A percentile compares a stretch with the other conserved stretches of the same genome.
Conservation (phyloP, 2,888 invertebrate genomes). For the Amphipoea oculea region DNA sequence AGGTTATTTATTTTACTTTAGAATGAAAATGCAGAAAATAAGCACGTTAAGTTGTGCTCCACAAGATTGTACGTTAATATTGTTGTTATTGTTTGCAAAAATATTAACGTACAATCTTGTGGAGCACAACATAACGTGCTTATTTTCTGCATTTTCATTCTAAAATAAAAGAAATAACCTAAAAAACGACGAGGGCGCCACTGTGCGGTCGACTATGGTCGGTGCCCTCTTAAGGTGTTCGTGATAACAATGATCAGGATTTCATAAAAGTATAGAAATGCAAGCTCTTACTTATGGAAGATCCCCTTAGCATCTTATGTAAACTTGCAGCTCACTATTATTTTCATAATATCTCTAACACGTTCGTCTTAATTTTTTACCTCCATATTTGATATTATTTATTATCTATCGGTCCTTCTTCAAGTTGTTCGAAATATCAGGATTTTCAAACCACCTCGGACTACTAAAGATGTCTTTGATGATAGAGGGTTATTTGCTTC, state of each 20-base stretch:
- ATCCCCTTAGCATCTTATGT: neutral
- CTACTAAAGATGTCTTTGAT: neutral
- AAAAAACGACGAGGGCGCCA: too few species aligned
- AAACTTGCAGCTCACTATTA: neutral
- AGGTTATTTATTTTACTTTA: too few species aligned
- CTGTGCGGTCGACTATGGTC: too few species aligned
- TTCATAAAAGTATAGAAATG: slow-evolving; percentile 10
- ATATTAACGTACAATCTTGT: too few species aligned
- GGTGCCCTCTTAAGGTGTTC: too few species aligned
- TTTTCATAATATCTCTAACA: neutral
- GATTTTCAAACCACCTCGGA: neutral
- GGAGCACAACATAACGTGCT: too few species aligned
- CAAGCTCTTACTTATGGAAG: neutral
- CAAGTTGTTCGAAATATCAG: neutral
- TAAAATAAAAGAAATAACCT: too few species aligned
- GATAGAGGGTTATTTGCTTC: neutral
- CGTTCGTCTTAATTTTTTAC: neutral
- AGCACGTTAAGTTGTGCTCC: too few species aligned
- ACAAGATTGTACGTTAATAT: too few species aligned
- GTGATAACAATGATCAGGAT: slow-evolving; percentile 2
- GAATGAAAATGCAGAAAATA: too few species aligned
- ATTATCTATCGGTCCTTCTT: neutral
- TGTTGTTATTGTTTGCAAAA: too few species aligned
- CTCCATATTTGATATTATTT: neutral
- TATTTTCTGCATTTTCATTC: too few species aligned